Evolutionary conservation across 2,113 vertebrate species (phyloP), one percentile per base, ranked within the genome.

Genomic region (Petromus typicus): DNA sequence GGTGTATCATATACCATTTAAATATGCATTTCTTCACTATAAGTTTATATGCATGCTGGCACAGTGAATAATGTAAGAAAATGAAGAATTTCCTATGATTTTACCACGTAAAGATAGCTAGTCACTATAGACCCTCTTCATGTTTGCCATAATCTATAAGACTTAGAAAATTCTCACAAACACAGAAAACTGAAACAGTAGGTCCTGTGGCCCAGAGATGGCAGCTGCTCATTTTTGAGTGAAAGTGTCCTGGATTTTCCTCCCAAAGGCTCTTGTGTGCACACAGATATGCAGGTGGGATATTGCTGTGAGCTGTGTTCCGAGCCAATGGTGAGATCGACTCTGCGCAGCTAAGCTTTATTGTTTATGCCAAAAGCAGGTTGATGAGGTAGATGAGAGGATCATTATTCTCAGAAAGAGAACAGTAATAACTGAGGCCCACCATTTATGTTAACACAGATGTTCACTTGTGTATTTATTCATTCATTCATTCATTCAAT

Each of bases 41-140:
- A 48, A 84, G 12, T 51, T 54, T 66, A 45, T 2, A 54, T 25
- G 25, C 16, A 63, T 91, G 48, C 48, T 76, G 73, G 27, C 40
- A 56, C 93, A 79, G 79, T 43, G 73, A 30, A 67, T 59, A 83
- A 66, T 23, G 63, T 34, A 93, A 45, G n/a, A 89, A 86, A 91
- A 82, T 73, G 30, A 37, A 64, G n/a, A 89, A 83, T n/a, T 67
- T 86, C 22, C 25, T 32, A 43, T 54, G 45, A 59, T 73, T 37
- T 71, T 69, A 27, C 40, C 23, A 32, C 43, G 48, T 17, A 86
- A 73, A 7, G 63, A 84, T 17, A 80, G 0, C 22, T 18, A 32
- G 45, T 78, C 18, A 32, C 7, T 54, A 5, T 66, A 43, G 90
- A 85, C 80, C 20, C 34, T 95, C 86, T 86, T 59, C 17, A 11